Percentiles rank a stretch among this genome's conserved stretches.
Conservation (phyloP, 2,888 invertebrate species). For the Alviniconcha strummeri region DNA sequence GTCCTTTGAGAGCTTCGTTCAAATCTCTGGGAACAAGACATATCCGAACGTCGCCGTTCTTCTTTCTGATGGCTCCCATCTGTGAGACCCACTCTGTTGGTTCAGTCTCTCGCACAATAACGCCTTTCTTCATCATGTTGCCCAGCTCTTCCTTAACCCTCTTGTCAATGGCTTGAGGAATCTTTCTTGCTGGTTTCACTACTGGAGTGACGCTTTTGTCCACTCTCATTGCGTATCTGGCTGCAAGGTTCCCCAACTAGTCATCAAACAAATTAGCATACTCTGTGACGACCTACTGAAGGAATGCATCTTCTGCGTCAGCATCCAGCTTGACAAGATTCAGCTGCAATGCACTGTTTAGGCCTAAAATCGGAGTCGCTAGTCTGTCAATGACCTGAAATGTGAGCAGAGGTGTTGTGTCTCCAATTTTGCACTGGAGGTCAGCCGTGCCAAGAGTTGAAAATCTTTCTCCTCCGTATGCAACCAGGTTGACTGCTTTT, state of each 20-base stretch:
- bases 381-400: slow-evolving; percentile 17
- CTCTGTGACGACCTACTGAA: background rate
- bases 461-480: background rate
- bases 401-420: background rate
- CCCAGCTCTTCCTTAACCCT: slow-evolving; percentile 34
- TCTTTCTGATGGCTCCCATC: slow-evolving; percentile 26
- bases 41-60: slow-evolving; percentile 27
- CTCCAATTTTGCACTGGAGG: slow-evolving; percentile 20
- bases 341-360: background rate
- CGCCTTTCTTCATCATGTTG: slow-evolving; percentile 28
- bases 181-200: slow-evolving; percentile 36
- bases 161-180: slow-evolving; percentile 21
- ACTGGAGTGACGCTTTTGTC: slow-evolving; percentile 20
- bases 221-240: slow-evolving; percentile 15
- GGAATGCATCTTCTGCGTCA: background rate
- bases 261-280: slow-evolving; percentile 34
- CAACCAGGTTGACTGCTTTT: background rate
- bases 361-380: slow-evolving; percentile 8
- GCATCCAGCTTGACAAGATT: slow-evolving; percentile 29
- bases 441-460: background rate
- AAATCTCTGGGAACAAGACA: slow-evolving; percentile 42
- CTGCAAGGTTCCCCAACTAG: slow-evolving; percentile 26
- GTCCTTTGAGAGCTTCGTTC: slow-evolving; percentile 39
- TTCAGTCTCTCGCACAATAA: slow-evolving; percentile 34
- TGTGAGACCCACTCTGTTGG: slow-evolving; percentile 37